phyloP scores from a whole-genome alignment of 2,888 invertebrate species.

The Pammene aurita region DNA sequence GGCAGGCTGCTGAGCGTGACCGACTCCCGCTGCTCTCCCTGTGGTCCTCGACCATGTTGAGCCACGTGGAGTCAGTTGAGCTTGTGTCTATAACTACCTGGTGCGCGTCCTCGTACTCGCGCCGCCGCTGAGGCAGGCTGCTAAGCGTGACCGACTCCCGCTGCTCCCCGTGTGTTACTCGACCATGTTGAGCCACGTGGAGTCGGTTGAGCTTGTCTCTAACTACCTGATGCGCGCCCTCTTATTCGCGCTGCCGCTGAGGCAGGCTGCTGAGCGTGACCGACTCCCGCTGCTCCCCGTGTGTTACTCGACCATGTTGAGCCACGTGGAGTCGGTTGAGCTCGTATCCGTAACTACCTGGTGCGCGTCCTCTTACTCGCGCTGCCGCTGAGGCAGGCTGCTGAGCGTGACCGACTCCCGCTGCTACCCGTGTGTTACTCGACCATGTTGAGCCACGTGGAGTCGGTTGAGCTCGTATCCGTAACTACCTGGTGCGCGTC shows the following conservation, averaged over 20 bases:
- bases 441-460: conserved; percentile 62
- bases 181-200: conserved; percentile 62
- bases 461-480: conserved; percentile 71
- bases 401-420: conserved; percentile 70
- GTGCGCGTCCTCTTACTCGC: conserved; percentile 55
- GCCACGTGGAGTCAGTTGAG: conserved; percentile 65
- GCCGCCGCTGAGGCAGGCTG: conserved; percentile 75
- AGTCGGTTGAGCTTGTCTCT: conserved; percentile 71
- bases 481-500: too few species aligned
- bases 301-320: conserved; percentile 64
- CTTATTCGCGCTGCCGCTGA: too few species aligned
- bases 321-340: conserved; percentile 65
- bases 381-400: conserved; percentile 75
- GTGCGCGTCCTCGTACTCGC: conserved; percentile 55
- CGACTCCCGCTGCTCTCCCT: too few species aligned
- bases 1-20: too few species aligned
- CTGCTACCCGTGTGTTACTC: conserved; percentile 60
- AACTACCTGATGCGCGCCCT: too few species aligned
- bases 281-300: too few species aligned
- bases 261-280: too few species aligned
- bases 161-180: conserved; percentile 60
- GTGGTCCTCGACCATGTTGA: conserved; percentile 64
- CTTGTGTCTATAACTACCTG: conserved; percentile 62
- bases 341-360: conserved; percentile 62
- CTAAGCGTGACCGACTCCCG: conserved; percentile 70